Base-by-base conservation (phyloP, 2,113 vertebrate genomes). In the Stictonetta naevosa region DNA sequence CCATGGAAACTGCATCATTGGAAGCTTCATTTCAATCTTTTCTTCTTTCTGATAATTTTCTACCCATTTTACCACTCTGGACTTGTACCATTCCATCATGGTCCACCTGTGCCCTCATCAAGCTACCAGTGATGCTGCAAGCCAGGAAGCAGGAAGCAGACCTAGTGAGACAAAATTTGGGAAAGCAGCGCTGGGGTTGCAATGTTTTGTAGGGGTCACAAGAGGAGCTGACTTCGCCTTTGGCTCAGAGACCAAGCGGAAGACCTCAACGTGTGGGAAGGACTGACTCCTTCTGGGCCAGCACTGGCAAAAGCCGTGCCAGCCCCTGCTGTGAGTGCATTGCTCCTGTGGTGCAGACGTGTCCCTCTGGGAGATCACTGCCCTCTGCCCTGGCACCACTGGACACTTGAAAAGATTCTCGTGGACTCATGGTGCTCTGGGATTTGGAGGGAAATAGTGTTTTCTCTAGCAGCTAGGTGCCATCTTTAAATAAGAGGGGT, bases 1-100 rank as follows among this genome's bases (percentile, higher is more conserved):
- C 59, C 83, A 94, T 95, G 66, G 95, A 79, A 96, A 97, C 95
- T 42, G 62, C 74, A 82, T 95, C 80, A 66, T 0, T 83, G 88
- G 62, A 82, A 92, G 83, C 77, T 93, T 95, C 28, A 69, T 91
- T 92, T 93, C 44, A 92, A 64, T 72, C 60, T 92, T 93, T 78
- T 75, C 36, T 84, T 88, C 68, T 22, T 86, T 73, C 58, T 92
- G 88, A 64, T 85, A 34, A 66, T 87, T 94, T 96, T 79, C 53
- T 75, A 60, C 76, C 83, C 64, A 46, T 84, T 95, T 94, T 75
- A 44, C 34, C n/a, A 31, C 72, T 86, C 48, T 62, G 38, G 81
- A 38, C 48, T 88, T 58, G 34, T 72, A 48, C 52, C 46, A 34
- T 81, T 60, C 60, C 11, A 11, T 60, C 28, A 76, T 26, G 34